Evolutionary conservation across 2,797 vertebrate species (phyloP).

Genomic region (Macroramphosus scolopax): DNA sequence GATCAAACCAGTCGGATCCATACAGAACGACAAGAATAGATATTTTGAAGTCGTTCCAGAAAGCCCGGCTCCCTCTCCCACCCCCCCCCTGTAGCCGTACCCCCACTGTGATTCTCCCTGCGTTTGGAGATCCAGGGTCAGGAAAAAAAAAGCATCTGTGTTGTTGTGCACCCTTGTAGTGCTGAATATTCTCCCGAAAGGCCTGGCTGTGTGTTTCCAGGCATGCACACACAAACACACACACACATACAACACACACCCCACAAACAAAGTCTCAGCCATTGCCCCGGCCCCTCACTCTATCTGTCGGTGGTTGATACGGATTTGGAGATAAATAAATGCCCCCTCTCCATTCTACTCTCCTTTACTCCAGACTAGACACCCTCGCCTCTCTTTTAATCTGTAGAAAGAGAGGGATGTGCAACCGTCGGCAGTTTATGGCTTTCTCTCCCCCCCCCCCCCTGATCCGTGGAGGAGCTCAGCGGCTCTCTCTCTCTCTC

Average conservation of each 20-base stretch:
- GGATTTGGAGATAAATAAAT: conserved; percentile 70
- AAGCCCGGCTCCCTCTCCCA: conserved; percentile 36
- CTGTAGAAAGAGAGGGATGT: conserved; percentile 63
- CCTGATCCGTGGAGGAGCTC: conserved; percentile 51
- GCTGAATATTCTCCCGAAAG: conserved; percentile 58
- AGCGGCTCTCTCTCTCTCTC: conserved; percentile 46
- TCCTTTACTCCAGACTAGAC: conserved; percentile 57
- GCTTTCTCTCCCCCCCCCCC: conserved; percentile 15
- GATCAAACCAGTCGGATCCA: conserved; percentile 70
- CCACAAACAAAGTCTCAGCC: conserved; percentile 42
- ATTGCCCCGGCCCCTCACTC: conserved; percentile 29
- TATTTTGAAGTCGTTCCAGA: conserved; percentile 68
- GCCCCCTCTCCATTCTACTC: conserved; percentile 49
- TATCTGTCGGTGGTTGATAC: conserved; percentile 64
- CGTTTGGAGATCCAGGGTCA: conserved; percentile 63
- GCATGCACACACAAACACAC: conserved; percentile 17
- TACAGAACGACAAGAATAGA: conserved; percentile 64
- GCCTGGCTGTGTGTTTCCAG: conserved; percentile 47
- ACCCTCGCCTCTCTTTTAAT: conserved; percentile 64
- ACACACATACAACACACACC: conserved; percentile 30
- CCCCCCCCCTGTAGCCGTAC: conserved; percentile 41
- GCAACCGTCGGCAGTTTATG: conserved; percentile 65
- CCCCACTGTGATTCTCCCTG: conserved; percentile 54
- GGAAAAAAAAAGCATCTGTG: conserved; percentile 61
- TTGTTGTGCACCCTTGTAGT: conserved; percentile 51